phyloP scores from a whole-genome alignment of 1,140 invertebrate genomes.

The Rhagoletis pomonella region DNA sequence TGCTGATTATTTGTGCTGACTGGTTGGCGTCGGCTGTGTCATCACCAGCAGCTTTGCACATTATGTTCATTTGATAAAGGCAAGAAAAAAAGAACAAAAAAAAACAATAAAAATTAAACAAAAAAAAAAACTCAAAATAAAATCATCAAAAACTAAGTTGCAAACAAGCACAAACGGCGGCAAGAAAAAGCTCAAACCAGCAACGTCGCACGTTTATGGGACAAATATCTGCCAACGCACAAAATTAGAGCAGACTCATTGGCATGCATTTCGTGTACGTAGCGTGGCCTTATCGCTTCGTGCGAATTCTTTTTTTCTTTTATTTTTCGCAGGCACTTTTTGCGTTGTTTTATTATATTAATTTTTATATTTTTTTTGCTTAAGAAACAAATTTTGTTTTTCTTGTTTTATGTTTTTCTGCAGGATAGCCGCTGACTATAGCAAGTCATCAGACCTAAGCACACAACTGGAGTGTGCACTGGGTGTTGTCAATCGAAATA shows the following conservation, averaged over 20 bases:
- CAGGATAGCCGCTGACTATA: background rate
- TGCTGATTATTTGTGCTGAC: background rate
- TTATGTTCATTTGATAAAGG: background rate
- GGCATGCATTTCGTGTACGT: constrained; percentile 30
- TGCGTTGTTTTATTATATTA: too few relatives aligned
- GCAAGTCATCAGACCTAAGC: background rate
- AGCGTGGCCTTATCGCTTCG: background rate
- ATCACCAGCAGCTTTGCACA: background rate
- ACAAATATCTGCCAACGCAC: background rate
- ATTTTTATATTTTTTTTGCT: too few relatives aligned
- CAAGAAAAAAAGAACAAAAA: background rate
- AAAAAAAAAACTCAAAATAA: background rate
- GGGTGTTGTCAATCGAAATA: too few relatives aligned
- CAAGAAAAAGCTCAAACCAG: background rate
- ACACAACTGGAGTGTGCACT: too few relatives aligned
- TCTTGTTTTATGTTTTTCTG: background rate
- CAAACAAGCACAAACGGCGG: too few relatives aligned
- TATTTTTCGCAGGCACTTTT: background rate
- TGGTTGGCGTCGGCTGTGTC: background rate
- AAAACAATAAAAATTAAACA: background rate
- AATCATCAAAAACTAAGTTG: background rate
- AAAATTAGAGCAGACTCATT: constrained; percentile 49
- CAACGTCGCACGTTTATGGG: background rate
- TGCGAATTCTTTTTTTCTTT: background rate
- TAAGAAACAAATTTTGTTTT: too few relatives aligned